A percentile compares a stretch with the other conserved stretches of the same genome.
phyloP scores from a whole-genome alignment of 2,797 vertebrate species.

The Sebastes steindachneri region DNA sequence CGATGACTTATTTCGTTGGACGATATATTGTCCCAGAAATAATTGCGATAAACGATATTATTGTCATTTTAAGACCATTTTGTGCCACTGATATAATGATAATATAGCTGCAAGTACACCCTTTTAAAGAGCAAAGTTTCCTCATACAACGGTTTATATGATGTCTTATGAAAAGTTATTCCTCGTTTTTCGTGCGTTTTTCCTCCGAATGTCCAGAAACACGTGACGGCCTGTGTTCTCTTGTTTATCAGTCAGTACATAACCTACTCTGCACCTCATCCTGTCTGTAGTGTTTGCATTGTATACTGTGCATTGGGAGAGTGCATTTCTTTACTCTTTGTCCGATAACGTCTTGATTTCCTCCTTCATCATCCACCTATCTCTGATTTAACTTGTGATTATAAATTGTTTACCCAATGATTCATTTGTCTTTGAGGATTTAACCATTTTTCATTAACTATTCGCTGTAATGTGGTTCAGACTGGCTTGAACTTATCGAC shows the following conservation, averaged over 20 bases:
- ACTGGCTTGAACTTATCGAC: constrained; percentile 25
- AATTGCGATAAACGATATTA: no score
- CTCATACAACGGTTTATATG: no score
- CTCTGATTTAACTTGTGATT: constrained; percentile 6
- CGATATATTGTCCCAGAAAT: background rate
- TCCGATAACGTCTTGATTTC: background rate
- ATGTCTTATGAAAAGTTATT: no score
- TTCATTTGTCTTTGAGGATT: constrained; percentile 11
- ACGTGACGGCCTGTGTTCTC: background rate
- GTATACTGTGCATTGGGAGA: background rate
- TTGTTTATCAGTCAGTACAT: constrained; percentile 13
- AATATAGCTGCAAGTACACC: no score
- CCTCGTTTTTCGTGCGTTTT: no score
- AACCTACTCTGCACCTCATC: background rate
- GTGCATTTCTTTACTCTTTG: background rate
- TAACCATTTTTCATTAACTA: constrained; percentile 19
- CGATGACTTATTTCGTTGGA: background rate
- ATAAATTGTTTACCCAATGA: background rate
- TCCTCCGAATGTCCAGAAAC: no score
- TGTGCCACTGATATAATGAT: no score
- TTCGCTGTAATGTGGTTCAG: constrained; percentile 21
- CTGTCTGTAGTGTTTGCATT: background rate
- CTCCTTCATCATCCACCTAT: background rate
- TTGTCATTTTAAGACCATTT: no score
- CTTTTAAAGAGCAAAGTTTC: no score